Percentiles rank a stretch among this genome's conserved stretches.
phyloP scores from a whole-genome alignment of 2,113 vertebrate species.

The Carassius gibelio region DNA sequence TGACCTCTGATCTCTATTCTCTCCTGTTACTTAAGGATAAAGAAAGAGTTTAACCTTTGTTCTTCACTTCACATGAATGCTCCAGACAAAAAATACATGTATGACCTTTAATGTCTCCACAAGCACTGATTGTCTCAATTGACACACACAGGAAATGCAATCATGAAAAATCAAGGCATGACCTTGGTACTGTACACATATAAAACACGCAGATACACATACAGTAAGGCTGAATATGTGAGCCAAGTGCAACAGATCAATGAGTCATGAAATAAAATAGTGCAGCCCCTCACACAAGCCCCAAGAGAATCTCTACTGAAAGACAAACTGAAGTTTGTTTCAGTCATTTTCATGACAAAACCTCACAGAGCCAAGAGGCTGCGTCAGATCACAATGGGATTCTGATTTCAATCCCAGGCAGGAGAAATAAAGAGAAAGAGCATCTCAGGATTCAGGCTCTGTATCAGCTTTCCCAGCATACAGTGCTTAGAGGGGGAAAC shows the following conservation, averaged over 20 bases:
- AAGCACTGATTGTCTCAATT: background rate
- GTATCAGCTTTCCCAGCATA: background rate
- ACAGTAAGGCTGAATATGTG: slow-evolving; percentile 25
- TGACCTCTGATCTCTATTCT: background rate
- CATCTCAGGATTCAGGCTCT: background rate
- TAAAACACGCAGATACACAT: background rate
- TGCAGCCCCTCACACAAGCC: background rate
- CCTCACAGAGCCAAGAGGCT: background rate
- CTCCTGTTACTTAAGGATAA: background rate
- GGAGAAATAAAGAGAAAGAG: slow-evolving; percentile 16
- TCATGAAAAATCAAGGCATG: background rate
- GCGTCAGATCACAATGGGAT: background rate
- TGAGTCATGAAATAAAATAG: slow-evolving; percentile 20
- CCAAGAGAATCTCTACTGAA: slow-evolving; percentile 5
- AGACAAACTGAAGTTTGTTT: slow-evolving; percentile 23
- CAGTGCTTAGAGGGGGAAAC: background rate
- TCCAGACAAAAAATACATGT: background rate
- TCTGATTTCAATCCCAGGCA: background rate
- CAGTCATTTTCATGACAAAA: slow-evolving; percentile 27
- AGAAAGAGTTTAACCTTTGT: background rate
- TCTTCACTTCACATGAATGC: background rate
- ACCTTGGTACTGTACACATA: background rate
- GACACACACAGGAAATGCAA: background rate
- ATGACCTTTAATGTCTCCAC: background rate
- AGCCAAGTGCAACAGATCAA: slow-evolving; percentile 1